phyloP scores from a whole-genome alignment of 2,113 vertebrate genomes.

The Lynx canadensis region DNA sequence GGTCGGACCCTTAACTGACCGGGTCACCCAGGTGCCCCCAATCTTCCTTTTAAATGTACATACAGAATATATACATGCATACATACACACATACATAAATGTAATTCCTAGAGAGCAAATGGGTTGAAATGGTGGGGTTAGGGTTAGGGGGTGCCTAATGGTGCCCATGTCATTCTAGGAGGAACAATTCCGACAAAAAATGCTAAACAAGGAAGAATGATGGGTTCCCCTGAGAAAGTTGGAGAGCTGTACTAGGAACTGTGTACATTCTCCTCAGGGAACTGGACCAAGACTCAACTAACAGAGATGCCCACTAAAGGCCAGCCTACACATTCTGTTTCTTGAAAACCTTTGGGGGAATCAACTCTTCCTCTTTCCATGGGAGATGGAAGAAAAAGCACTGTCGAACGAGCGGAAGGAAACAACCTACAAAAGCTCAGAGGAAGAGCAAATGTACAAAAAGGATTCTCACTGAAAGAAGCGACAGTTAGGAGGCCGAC shows the following conservation, averaged over 20 bases:
- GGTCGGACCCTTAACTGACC: too few species aligned
- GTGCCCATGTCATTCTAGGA: not conserved
- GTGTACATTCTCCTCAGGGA: not conserved
- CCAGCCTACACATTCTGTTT: not conserved
- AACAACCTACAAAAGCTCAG: not conserved
- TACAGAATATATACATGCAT: not conserved
- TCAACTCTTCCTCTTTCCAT: not conserved
- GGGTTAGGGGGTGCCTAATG: not conserved
- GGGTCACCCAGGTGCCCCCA: too few species aligned
- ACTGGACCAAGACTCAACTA: not conserved
- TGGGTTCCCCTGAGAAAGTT: not conserved
- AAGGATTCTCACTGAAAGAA: not conserved
- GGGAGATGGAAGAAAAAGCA: not conserved
- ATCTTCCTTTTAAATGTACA: not conserved
- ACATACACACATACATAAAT: not conserved
- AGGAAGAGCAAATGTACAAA: not conserved
- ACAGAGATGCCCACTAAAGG: not conserved
- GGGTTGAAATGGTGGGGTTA: not conserved
- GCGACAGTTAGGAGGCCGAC: not conserved
- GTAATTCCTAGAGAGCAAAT: not conserved
- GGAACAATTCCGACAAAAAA: not conserved
- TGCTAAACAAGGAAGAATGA: not conserved
- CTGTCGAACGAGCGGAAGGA: not conserved
- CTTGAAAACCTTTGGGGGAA: not conserved
- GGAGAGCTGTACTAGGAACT: not conserved